Evolutionary conservation across 2,113 vertebrate genomes (phyloP).

Genomic region (Leptobrachium ailaonicum): DNA sequence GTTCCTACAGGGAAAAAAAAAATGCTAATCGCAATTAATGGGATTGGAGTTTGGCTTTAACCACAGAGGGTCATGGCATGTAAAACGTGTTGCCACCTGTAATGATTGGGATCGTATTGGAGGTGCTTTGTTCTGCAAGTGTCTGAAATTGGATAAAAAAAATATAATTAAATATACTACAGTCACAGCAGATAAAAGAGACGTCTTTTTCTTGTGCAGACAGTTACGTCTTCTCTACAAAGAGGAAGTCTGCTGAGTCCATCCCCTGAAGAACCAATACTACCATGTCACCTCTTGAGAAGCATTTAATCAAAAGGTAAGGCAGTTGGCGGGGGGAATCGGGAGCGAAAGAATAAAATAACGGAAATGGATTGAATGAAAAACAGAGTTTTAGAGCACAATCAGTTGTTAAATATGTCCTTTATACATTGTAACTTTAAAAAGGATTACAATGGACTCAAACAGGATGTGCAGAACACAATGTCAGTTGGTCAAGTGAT

Average conservation of each 20-base stretch:
- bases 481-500: too few species aligned
- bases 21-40: slow-evolving; percentile 41
- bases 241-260: too few species aligned
- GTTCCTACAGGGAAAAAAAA: slow-evolving; percentile 33
- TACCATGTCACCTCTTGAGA: too few species aligned
- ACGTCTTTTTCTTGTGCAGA: slow-evolving; percentile 1
- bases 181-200: slow-evolving; percentile 9
- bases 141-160: slow-evolving; percentile 20
- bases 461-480: too few species aligned
- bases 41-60: slow-evolving; percentile 13
- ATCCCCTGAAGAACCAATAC: too few species aligned
- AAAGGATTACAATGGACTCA: too few species aligned
- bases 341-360: not conserved
- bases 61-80: slow-evolving; percentile 8
- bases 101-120: slow-evolving; percentile 38
- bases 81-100: slow-evolving; percentile 17
- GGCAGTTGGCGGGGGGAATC: not conserved
- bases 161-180: not conserved
- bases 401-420: not conserved
- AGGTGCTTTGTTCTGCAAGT: slow-evolving; percentile 28
- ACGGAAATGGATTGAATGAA: not conserved
- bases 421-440: not conserved
- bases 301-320: too few species aligned
- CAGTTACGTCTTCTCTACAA: not conserved
- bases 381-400: not conserved